Percentiles rank a stretch among this genome's conserved stretches.
These are phyloP conservation scores for Aeoliscus strigatus DNA, from an alignment of 2,797 vertebrate species.

Conservation along the genomic window DNA sequence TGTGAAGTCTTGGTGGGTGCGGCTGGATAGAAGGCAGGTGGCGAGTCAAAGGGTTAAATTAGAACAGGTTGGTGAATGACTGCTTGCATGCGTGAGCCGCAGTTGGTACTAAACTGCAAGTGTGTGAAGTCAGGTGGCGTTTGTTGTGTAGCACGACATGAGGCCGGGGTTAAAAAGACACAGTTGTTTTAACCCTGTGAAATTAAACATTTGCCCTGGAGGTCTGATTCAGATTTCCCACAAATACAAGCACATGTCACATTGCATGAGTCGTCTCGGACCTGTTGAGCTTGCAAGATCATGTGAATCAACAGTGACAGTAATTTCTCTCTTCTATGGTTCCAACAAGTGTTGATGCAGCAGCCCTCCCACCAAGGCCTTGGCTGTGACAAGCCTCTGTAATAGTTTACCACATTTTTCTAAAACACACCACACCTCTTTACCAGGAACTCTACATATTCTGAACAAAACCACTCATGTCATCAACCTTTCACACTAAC, in stretches of 20 bases:
- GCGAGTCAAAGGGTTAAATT: constrained; percentile 57
- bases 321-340: constrained; percentile 15
- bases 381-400: constrained; percentile 49
- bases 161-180: constrained; percentile 45
- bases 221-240: constrained; percentile 18
- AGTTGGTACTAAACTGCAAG: constrained; percentile 31
- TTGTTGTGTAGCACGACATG: constrained; percentile 10
- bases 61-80: constrained; percentile 50
- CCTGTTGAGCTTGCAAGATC: too few relatives aligned
- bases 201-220: constrained; percentile 25
- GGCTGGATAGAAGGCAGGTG: constrained; percentile 45
- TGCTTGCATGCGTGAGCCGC: constrained; percentile 19
- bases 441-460: constrained; percentile 12
- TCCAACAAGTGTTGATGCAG: constrained; percentile 37
- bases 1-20: constrained; percentile 23
- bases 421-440: constrained; percentile 18
- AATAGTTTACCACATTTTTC: constrained; percentile 63
- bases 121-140: constrained; percentile 30
- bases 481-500: constrained; percentile 48
- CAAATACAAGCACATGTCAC: constrained; percentile 31
- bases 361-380: constrained; percentile 52
- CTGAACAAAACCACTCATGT: constrained; percentile 24
- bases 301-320: constrained; percentile 40
- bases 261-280: background rate
- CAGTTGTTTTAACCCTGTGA: constrained; percentile 32